phyloP scores from a whole-genome alignment of 1,140 invertebrate species.

The Drosophila mayri region DNA sequence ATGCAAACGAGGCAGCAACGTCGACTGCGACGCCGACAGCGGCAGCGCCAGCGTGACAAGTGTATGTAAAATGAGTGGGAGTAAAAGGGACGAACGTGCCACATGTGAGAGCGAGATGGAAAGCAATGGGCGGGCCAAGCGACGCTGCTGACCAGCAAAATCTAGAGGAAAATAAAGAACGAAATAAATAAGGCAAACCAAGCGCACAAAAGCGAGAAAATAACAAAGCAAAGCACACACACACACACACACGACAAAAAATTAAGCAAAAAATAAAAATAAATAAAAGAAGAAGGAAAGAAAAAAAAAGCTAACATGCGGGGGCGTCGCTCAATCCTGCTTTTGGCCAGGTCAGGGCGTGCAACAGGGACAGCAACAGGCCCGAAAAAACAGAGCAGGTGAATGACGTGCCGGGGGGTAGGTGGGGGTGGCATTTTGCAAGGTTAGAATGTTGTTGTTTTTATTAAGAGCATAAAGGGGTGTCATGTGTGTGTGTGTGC shows the following conservation, averaged over 20 bases:
- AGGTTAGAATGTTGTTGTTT: conserved; percentile 34
- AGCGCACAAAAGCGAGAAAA: conserved; percentile 60
- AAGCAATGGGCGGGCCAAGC: conserved; percentile 31
- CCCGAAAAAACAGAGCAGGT: conserved; percentile 45
- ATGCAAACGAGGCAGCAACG: conserved; percentile 38
- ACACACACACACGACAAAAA: conserved; percentile 24
- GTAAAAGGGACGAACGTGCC: conserved; percentile 35
- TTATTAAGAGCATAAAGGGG: conserved; percentile 17
- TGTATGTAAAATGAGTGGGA: conserved; percentile 54
- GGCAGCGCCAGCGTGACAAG: conserved; percentile 49
- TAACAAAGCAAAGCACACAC: conserved; percentile 50
- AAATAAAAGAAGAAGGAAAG: conserved; percentile 29
- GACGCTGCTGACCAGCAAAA: conserved; percentile 61
- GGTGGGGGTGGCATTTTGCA: conserved; percentile 15
- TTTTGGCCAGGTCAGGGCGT: conserved; percentile 25
- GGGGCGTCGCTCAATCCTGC: conserved; percentile 63
- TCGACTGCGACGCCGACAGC: conserved; percentile 32
- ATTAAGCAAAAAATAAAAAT: conserved; percentile 22
- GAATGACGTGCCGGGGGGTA: conserved; percentile 2
- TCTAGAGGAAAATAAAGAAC: conserved; percentile 36
- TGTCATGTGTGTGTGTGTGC: conserved; percentile 40
- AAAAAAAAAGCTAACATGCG: conserved; percentile 37
- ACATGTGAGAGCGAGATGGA: conserved; percentile 10
- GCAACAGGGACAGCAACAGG: conserved; percentile 53
- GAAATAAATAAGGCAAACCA: conserved; percentile 51